Conservation (phyloP, 2,888 invertebrate species). For the Hymenopus coronatus region DNA sequence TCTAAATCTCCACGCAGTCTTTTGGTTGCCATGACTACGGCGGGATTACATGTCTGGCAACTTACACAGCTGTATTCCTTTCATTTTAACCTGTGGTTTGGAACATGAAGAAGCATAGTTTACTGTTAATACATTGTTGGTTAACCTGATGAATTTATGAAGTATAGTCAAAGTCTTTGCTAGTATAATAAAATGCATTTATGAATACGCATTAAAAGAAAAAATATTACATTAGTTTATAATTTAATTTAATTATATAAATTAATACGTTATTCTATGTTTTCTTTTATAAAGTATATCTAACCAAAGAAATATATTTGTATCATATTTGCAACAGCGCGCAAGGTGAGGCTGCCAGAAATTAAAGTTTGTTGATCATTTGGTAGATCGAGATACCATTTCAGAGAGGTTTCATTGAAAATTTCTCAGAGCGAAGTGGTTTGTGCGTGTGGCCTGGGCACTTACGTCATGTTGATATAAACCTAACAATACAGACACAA, state of each 20-base stretch:
- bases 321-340: background rate
- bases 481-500: background rate
- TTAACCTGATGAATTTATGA: background rate
- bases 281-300: background rate
- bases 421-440: background rate
- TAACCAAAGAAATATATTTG: slow-evolving; percentile 21
- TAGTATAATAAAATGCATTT: background rate
- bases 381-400: background rate
- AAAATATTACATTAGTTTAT: background rate
- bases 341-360: background rate
- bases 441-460: background rate
- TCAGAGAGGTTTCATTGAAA: background rate
- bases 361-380: background rate
- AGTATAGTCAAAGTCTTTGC: background rate
- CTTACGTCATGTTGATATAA: background rate
- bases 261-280: background rate
- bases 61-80: background rate
- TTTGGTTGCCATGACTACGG: background rate
- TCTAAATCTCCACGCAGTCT: background rate
- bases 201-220: background rate
- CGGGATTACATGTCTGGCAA: background rate
- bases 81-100: no score
- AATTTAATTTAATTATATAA: background rate
- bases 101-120: no score
- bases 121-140: background rate